Conservation (phyloP, 1,140 invertebrate species). For the Wasmannia auropunctata region DNA sequence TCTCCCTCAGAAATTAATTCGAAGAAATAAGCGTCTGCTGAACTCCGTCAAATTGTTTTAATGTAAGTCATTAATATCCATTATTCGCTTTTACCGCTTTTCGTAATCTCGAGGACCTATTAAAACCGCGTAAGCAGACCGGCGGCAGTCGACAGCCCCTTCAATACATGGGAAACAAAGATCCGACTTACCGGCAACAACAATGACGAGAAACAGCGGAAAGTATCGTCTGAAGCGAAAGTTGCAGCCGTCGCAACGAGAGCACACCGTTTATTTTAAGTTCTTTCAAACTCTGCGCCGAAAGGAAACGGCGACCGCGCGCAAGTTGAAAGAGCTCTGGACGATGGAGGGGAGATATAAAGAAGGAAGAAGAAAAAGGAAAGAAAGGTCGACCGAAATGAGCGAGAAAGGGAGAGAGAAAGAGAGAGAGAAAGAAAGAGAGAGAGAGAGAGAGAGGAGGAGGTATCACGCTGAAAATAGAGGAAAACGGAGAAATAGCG, state of each 20-base stretch:
- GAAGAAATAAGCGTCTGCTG: neutral
- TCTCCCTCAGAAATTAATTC: neutral
- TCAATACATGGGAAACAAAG: constrained; percentile 43
- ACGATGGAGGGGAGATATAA: constrained; percentile 21
- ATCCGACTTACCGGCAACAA: constrained; percentile 64
- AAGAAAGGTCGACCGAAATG: constrained; percentile 23
- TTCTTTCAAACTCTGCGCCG: constrained; percentile 80
- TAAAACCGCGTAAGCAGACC: constrained; percentile 30
- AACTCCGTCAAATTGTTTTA: neutral
- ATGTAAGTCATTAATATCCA: constrained; percentile 23
- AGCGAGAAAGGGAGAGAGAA: neutral
- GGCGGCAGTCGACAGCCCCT: neutral
- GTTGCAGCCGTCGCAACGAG: constrained; percentile 47
- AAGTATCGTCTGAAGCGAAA: constrained; percentile 68
- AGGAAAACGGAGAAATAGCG: constrained; percentile 52
- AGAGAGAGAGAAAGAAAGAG: neutral
- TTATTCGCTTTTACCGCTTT: neutral
- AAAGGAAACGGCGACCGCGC: constrained; percentile 45
- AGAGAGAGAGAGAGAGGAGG: constrained; percentile 10
- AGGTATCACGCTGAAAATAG: constrained; percentile 69
- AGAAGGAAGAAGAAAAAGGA: constrained; percentile 51
- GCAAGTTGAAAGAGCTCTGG: constrained; percentile 21
- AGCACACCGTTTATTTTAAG: constrained; percentile 81
- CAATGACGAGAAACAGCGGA: constrained; percentile 53
- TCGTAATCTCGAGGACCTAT: constrained; percentile 8